Conservation (phyloP, 2,113 vertebrate genomes). For the Isurus oxyrinchus region DNA sequence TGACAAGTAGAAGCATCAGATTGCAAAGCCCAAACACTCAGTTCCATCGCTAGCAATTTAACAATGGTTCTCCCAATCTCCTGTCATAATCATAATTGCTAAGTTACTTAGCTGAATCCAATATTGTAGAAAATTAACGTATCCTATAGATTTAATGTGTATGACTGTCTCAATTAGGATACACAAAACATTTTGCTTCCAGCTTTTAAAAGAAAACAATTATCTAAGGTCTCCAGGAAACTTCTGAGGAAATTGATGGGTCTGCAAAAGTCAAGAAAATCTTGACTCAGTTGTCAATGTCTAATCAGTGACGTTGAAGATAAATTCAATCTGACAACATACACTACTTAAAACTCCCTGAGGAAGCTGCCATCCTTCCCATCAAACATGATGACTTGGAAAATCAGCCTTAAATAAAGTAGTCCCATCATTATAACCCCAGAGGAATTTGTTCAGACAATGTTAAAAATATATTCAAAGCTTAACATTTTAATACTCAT, state of each 20-base stretch:
- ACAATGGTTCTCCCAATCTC: background rate
- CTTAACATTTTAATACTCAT: background rate
- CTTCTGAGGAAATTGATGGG: background rate
- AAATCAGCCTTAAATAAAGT: background rate
- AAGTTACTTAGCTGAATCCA: conserved; percentile 1
- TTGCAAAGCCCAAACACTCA: background rate
- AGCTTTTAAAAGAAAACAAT: background rate
- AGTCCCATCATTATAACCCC: background rate
- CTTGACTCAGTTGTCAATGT: conserved; percentile 22
- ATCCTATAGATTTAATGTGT: background rate
- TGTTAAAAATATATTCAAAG: background rate
- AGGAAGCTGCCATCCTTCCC: background rate
- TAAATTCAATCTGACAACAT: conserved; percentile 5
- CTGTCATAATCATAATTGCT: background rate
- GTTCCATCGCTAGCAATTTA: background rate
- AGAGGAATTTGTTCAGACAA: conserved; percentile 18
- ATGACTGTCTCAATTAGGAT: conserved; percentile 10
- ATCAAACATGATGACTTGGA: conserved; percentile 4
- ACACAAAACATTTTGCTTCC: background rate
- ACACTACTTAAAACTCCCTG: background rate
- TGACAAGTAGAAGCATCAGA: background rate
- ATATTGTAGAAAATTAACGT: background rate
- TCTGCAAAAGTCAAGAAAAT: background rate
- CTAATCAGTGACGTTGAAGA: conserved; percentile 21
- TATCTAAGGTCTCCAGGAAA: background rate